Evolutionary conservation across 2,888 invertebrate species (phyloP), one percentile per base, ranked within the genome.

Genomic region (Lymantria monacha): DNA sequence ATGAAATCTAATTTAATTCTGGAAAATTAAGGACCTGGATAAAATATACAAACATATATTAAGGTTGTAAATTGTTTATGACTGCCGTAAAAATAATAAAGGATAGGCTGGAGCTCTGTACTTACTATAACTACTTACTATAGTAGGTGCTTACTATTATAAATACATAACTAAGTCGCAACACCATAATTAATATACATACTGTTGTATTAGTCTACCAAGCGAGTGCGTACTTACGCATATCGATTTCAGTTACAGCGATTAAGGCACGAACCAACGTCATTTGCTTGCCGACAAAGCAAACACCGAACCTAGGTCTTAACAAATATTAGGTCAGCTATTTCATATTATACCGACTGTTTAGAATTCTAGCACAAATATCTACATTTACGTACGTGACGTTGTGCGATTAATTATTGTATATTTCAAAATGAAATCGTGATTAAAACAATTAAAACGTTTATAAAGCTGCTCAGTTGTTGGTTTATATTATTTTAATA

Each of bases 291-390:
- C 14, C 38, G n/a, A 44, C 43, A 30, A 13, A 1, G 46, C 49
- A 48, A 44, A 49, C 42, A 44, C 44, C 44, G 38, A 53, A 49
- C 42, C 38, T 38, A 42, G 53, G 41, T 14, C 63, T 66, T 57
- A 66, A 56, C 61, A 69, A 73, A 76, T 74, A 69, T 74, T 68
- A 69, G 71, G 72, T 66, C 71, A 61, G 67, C 65, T 64, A 55
- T 68, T 68, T 70, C 81, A 80, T 78, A 85, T 74, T 67, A 83
- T 70, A 68, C 65, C 56, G 73, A 10, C 54, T 50, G 57, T 59
- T 76, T 73, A 72, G 75, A 77, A 77, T 73, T 76, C 67, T 79
- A 67, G 63, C 74, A 82, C 73, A 80, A 72, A 81, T 84, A 41
- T 12, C 15, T 14, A 41, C 38, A 7, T 12, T 38, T 38, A 60